Evolutionary conservation across 2,113 vertebrate genomes (phyloP).

Genomic region (Puntigrus tetrazona): DNA sequence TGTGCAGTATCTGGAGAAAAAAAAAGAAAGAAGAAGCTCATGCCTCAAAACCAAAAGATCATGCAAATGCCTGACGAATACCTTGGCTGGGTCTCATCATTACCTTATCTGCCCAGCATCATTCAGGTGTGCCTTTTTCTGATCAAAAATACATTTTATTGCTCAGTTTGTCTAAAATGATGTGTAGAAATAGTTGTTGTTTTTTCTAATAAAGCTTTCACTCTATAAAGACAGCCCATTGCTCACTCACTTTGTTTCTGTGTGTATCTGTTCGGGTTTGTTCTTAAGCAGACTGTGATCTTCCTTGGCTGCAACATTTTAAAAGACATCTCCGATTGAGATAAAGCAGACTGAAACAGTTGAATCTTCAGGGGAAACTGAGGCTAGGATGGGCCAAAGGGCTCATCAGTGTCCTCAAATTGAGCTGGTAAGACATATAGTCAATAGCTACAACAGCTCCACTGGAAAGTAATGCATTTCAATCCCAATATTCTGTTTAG

Average conservation of each 20-base stretch:
- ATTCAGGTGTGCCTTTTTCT: not conserved
- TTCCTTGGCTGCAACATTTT: not conserved
- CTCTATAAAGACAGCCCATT: not conserved
- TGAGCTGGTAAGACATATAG: slow-evolving; percentile 17
- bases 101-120: not conserved
- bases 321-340: slow-evolving; percentile 1
- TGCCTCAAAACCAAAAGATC: not conserved
- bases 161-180: not conserved
- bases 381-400: not conserved
- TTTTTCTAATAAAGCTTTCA: not conserved
- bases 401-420: slow-evolving; percentile 14
- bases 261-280: not conserved
- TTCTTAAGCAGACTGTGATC: not conserved
- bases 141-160: not conserved
- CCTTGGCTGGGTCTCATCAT: not conserved
- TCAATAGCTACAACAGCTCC: slow-evolving; percentile 9
- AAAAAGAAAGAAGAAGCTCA: no score
- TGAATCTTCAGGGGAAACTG: slow-evolving; percentile 12
- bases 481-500: slow-evolving; percentile 9
- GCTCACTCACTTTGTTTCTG: not conserved
- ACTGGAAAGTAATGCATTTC: slow-evolving; percentile 11
- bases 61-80: not conserved
- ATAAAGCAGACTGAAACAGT: slow-evolving; percentile 1
- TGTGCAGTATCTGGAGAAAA: not conserved
- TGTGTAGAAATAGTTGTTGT: not conserved